Percentiles rank a stretch among this genome's conserved stretches.
Conservation (phyloP, 2,797 vertebrate genomes). For the Gymnothorax javanicus region DNA sequence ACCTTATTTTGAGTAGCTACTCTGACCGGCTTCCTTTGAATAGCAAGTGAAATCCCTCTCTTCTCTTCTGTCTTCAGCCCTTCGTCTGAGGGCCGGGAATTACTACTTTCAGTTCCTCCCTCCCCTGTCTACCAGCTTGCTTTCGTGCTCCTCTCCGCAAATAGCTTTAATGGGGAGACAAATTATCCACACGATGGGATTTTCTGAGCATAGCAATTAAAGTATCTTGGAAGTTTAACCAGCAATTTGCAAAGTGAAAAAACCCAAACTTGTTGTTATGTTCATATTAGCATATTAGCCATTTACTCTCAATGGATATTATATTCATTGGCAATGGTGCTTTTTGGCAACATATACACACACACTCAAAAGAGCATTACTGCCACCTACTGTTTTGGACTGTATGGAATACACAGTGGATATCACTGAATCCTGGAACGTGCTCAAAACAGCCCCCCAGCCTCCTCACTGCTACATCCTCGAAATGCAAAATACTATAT, state of each 20-base stretch:
- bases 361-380: neutral
- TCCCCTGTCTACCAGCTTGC: neutral
- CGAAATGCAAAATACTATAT: neutral
- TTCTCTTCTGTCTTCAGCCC: neutral
- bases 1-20: too few species aligned
- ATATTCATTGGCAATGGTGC: neutral
- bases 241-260: neutral
- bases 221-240: neutral
- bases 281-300: neutral
- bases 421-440: too few species aligned
- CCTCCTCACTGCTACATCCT: too few species aligned
- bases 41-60: too few species aligned
- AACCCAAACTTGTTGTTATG: neutral
- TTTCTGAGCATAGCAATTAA: slow-evolving; percentile 17
- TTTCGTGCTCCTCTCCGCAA: neutral
- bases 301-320: neutral
- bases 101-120: neutral
- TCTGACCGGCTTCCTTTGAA: too few species aligned
- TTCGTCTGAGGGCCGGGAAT: neutral
- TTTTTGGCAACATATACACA: neutral
- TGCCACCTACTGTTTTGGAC: neutral
- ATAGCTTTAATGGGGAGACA: slow-evolving; percentile 12
- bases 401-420: neutral
- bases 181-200: slow-evolving; percentile 17
- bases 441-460: too few species aligned